Conservation (phyloP, 2,113 vertebrate genomes). For the Zeus faber region DNA sequence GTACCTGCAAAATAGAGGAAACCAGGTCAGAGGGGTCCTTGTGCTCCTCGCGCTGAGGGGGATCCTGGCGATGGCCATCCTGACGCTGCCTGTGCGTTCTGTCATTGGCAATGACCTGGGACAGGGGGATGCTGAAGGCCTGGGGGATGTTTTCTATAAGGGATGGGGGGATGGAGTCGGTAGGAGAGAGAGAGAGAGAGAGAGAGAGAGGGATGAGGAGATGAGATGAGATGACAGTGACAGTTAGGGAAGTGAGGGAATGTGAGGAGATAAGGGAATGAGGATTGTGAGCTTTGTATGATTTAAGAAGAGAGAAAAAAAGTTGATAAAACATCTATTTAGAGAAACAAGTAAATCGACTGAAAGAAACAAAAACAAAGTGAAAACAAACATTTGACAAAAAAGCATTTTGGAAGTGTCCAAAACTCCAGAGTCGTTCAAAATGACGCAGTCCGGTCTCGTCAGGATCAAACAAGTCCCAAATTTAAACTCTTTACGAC, state of each 20-base stretch:
- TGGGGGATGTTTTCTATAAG: conserved; percentile 84
- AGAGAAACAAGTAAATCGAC: not conserved
- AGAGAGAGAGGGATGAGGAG: not conserved
- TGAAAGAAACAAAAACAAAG: not conserved
- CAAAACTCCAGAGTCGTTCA: too few relatives aligned
- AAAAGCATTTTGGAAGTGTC: too few relatives aligned
- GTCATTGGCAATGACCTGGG: conserved; percentile 93
- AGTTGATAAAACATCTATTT: too few relatives aligned
- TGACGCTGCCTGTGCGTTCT: conserved; percentile 69
- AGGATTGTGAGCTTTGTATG: too few relatives aligned
- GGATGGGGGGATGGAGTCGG: not conserved
- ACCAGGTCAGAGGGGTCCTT: conserved; percentile 86
- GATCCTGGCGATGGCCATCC: conserved; percentile 75
- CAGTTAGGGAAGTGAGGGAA: not conserved
- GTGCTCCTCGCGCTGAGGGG: conserved; percentile 82
- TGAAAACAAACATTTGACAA: too few relatives aligned
- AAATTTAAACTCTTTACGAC: too few relatives aligned
- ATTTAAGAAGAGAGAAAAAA: not conserved
- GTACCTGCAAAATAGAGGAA: conserved; percentile 83
- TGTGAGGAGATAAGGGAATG: not conserved
- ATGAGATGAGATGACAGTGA: not conserved
- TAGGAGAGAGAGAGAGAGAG: too few relatives aligned
- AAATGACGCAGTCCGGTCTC: too few relatives aligned
- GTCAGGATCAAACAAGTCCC: too few relatives aligned
- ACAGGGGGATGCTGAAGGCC: conserved; percentile 90